Conservation (phyloP, 2,888 invertebrate genomes). For the Gandaritis pyraliata region DNA sequence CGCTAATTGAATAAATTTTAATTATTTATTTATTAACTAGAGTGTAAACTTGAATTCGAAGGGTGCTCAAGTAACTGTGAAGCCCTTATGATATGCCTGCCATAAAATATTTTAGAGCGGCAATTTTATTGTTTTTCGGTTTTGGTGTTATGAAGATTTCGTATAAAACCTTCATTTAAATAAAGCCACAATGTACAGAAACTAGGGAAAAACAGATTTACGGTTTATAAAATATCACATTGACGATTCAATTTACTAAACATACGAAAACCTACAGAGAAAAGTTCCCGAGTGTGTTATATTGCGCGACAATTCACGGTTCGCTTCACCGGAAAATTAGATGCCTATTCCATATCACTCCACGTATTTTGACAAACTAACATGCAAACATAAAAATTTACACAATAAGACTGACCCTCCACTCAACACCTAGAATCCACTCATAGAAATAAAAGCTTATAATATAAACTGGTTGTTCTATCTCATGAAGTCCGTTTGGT, state of each 20-base stretch:
- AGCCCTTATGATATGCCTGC: constrained; percentile 4
- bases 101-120: too few species aligned
- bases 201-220: not conserved
- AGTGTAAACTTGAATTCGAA: constrained; percentile 7
- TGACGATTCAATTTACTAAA: constrained; percentile 15
- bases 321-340: constrained; percentile 49
- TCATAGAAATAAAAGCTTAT: not conserved
- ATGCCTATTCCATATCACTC: constrained; percentile 37
- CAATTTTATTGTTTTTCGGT: too few species aligned
- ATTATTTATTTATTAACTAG: constrained; percentile 6
- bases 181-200: too few species aligned
- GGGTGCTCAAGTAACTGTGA: constrained; percentile 20
- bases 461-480: too few species aligned
- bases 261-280: constrained; percentile 12
- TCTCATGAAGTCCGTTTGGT: too few species aligned
- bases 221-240: constrained; percentile 5
- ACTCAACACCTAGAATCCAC: not conserved
- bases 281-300: constrained; percentile 36
- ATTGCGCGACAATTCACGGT: constrained; percentile 39
- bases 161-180: not conserved
- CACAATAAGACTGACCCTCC: not conserved
- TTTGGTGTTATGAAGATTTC: not conserved
- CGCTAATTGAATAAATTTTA: constrained; percentile 21
- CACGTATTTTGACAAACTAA: constrained; percentile 7
- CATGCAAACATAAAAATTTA: not conserved